Percentiles rank a stretch among this genome's conserved stretches.
Evolutionary conservation across 2,113 vertebrate species (phyloP).

Genomic region (Sula dactylatra): DNA sequence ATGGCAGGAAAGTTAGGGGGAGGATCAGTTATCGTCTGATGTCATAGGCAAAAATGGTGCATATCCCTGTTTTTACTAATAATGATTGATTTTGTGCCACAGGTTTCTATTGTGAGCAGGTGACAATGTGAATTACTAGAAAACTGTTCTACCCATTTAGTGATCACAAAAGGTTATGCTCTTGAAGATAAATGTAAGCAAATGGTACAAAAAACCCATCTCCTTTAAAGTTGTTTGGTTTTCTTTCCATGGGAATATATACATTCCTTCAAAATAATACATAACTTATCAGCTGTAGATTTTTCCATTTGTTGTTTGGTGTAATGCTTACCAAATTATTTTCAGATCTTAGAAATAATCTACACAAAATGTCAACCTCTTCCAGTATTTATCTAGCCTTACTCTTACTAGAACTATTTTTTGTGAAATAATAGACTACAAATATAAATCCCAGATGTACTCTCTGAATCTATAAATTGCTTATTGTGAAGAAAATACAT

Average conservation of each 20-base stretch:
- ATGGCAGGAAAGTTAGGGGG: background rate
- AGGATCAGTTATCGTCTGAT: background rate
- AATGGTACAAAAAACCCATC: background rate
- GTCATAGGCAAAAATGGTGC: background rate
- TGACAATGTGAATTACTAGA: background rate
- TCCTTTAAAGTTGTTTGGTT: background rate
- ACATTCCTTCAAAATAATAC: background rate
- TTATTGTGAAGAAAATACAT: background rate
- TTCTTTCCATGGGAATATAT: background rate
- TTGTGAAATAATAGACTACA: background rate
- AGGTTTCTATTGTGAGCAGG: background rate
- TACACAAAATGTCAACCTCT: background rate
- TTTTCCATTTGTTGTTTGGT: background rate
- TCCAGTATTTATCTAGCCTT: background rate
- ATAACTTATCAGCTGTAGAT: background rate
- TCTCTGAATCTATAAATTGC: slow-evolving; percentile 37
- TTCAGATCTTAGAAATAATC: background rate
- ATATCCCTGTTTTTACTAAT: background rate
- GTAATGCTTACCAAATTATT: background rate
- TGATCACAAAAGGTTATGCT: background rate
- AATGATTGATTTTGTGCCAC: background rate
- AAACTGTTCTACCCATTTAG: background rate
- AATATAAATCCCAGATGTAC: background rate
- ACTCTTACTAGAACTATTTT: background rate
- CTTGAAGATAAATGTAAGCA: background rate